phyloP scores from a whole-genome alignment of 2,888 invertebrate genomes.

The Dimorphilus gyrociliatus region DNA sequence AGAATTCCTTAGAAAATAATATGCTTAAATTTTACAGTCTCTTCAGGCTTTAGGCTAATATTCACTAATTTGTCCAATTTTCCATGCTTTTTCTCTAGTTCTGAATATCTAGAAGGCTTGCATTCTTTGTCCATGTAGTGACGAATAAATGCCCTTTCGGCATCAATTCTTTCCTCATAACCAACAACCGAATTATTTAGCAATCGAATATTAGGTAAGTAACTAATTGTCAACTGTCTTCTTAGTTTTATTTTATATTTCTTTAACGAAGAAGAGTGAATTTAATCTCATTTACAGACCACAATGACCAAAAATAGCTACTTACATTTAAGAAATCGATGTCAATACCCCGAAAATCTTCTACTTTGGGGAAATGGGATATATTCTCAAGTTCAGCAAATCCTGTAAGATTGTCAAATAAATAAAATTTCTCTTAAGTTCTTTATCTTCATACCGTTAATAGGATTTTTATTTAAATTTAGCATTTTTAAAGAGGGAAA shows the following conservation, averaged over 20 bases:
- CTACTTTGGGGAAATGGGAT: too few species aligned
- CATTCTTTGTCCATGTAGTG: slow-evolving; percentile 59
- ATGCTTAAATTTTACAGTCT: slow-evolving; percentile 1
- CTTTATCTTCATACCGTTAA: too few species aligned
- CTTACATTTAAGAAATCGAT: neutral
- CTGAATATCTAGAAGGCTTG: slow-evolving; percentile 53
- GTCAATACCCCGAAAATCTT: too few species aligned
- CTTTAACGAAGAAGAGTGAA: slow-evolving; percentile 7
- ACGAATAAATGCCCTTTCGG: slow-evolving; percentile 79
- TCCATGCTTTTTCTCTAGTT: slow-evolving; percentile 67
- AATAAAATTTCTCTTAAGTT: too few species aligned
- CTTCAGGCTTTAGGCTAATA: slow-evolving; percentile 49
- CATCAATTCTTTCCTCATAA: slow-evolving; percentile 68
- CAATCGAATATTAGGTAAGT: slow-evolving; percentile 67
- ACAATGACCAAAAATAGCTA: neutral
- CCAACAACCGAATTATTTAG: slow-evolving; percentile 79
- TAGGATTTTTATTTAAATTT: too few species aligned
- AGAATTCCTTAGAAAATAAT: slow-evolving; percentile 1
- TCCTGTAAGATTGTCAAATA: too few species aligned
- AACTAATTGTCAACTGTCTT: slow-evolving; percentile 66
- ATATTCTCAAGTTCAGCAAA: too few species aligned
- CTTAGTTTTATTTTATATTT: slow-evolving; percentile 55
- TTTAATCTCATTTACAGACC: neutral
- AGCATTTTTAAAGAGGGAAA: too few species aligned
- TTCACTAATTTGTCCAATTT: slow-evolving; percentile 74